Evolutionary conservation across 2,113 vertebrate species (phyloP), one percentile per base, ranked within the genome.

Genomic region (Apeltes quadracus): DNA sequence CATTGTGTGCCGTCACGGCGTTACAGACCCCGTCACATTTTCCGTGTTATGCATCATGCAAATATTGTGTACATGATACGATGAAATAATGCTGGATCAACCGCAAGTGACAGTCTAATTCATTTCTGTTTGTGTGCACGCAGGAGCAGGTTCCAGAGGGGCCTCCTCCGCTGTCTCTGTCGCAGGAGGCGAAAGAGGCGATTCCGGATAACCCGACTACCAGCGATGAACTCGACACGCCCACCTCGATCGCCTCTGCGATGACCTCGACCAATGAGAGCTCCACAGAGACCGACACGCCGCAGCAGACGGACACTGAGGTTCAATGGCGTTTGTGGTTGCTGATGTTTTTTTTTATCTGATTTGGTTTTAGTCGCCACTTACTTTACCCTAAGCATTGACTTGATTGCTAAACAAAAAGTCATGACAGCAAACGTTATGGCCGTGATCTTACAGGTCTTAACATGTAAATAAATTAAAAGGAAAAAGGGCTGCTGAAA

Each of bases 131-230:
- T 65, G 9, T 67, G 43, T 78, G 73, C 8, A 34, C 61, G 67
- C 44, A 98, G 97, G 97, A 98, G 57, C 96, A 97, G 89, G 96
- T 94, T 81, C 94, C 95, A 2, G 96, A 96, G 88, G 96, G 95
- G 73, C 95, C 95, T 82, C 93, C 93, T n/a, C 94, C 94, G 0
- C 92, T 96, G 76, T 90, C 94, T 78, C 90, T 94, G 64, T 93
- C 95, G 91, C 95, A 94, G 54, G 96, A 97, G 84, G 92, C 90
- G 3, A 95, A 95, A 50, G 96, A 97, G 78, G 92, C 90, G 67
- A 73, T 72, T 20, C 91, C 94, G 70, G 96, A 98, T 70, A 93
- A 93, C 0, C 95, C 94, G 7, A 93, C 94, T 0, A 81, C 94
- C 14, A 95, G 94, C 69, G 96, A 98, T 12, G 96, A 97, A 65